A percentile compares a stretch with the other conserved stretches of the same genome.
These are phyloP conservation scores for Pavo muticus DNA, from an alignment of 2,113 vertebrate species.

Conservation along the genomic window DNA sequence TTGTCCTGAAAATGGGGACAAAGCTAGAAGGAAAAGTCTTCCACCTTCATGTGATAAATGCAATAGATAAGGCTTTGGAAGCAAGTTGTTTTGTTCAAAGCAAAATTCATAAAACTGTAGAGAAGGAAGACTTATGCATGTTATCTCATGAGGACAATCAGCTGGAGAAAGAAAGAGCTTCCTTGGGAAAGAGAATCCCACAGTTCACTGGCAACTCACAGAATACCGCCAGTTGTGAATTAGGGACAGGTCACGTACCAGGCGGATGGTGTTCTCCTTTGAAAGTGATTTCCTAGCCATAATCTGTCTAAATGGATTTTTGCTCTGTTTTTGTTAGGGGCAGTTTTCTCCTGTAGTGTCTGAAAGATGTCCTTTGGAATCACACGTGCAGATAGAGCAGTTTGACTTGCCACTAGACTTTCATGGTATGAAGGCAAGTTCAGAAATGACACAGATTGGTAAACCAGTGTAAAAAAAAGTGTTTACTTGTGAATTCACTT, in stretches of 20 bases:
- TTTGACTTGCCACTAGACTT: background rate
- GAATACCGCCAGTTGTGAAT: background rate
- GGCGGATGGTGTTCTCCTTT: background rate
- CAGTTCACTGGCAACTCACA: background rate
- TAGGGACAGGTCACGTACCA: background rate
- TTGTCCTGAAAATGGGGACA: background rate
- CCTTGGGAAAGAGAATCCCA: background rate
- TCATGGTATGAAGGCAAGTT: background rate
- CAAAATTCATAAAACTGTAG: background rate
- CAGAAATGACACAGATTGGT: background rate
- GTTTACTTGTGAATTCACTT: background rate
- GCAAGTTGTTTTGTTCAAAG: background rate
- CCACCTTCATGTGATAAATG: background rate
- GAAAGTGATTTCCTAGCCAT: background rate
- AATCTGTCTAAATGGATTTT: background rate
- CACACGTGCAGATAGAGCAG: background rate
- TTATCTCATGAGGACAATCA: background rate
- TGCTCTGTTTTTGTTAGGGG: background rate
- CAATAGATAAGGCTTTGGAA: background rate
- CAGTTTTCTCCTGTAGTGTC: background rate
- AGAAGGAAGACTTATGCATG: background rate
- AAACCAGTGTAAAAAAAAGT: background rate
- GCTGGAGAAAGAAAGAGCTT: background rate
- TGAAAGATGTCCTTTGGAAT: background rate
- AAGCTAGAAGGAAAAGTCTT: background rate